These are phyloP conservation scores for Melanotaenia duboulayi DNA, from an alignment of 2,113 vertebrate genomes.

Conservation along the genomic window DNA sequence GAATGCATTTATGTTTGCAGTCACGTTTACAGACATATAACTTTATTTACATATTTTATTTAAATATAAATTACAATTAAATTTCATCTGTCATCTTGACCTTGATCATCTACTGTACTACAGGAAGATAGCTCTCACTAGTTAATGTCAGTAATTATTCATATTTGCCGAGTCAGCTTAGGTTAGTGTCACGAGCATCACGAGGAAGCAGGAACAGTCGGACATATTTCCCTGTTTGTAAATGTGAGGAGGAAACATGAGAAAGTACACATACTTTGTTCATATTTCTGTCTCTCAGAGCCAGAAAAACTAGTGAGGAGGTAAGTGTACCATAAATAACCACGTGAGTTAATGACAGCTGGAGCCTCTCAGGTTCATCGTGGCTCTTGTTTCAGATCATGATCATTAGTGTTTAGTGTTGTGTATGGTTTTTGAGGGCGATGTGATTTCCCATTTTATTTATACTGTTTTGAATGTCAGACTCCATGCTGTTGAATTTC, in stretches of 20 bases:
- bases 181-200: conserved; percentile 12
- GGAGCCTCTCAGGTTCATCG: conserved; percentile 16
- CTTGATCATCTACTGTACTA: too few relatives aligned
- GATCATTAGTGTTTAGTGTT: conserved; percentile 1
- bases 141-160: too few relatives aligned
- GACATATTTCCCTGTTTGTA: not conserved
- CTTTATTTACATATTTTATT: too few relatives aligned
- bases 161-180: too few relatives aligned
- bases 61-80: too few relatives aligned
- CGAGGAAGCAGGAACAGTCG: not conserved
- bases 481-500: too few relatives aligned
- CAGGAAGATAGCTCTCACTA: too few relatives aligned
- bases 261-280: conserved; percentile 50
- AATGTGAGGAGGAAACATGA: conserved; percentile 56
- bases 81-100: too few relatives aligned
- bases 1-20: too few relatives aligned
- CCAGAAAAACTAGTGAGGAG: conserved; percentile 30
- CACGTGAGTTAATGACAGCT: conserved; percentile 42
- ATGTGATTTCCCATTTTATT: too few relatives aligned
- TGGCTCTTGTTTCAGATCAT: not conserved
- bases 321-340: conserved; percentile 25
- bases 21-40: too few relatives aligned
- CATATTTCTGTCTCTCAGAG: conserved; percentile 26
- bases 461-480: too few relatives aligned
- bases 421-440: conserved; percentile 21